Conservation (phyloP, 2,113 vertebrate species). For the Sclerurus mexicanus region DNA sequence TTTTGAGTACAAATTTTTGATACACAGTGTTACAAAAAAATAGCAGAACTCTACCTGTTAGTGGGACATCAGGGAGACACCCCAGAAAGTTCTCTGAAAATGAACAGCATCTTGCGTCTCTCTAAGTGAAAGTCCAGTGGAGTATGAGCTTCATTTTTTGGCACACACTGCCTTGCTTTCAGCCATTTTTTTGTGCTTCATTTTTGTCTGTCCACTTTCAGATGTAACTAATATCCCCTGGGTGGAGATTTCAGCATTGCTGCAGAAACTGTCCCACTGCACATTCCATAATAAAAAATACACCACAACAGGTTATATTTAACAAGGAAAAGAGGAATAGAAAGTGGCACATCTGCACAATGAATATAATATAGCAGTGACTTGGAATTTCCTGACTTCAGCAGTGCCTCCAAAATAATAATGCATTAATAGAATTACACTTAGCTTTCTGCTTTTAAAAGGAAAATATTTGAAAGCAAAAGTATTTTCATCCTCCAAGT, state of each 20-base stretch:
- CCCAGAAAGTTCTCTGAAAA: background rate
- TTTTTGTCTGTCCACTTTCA: background rate
- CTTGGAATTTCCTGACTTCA: conserved; percentile 65
- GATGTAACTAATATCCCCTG: background rate
- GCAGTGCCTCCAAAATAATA: conserved; percentile 38
- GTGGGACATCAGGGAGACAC: background rate
- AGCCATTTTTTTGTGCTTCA: background rate
- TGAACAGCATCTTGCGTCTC: background rate
- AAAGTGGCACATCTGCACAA: conserved; percentile 57
- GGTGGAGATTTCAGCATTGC: background rate
- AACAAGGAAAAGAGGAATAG: conserved; percentile 46
- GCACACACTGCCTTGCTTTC: background rate
- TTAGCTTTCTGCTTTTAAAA: conserved; percentile 47
- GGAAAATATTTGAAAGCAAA: conserved; percentile 62
- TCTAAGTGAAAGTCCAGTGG: background rate
- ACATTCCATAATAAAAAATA: background rate
- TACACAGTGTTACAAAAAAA: background rate
- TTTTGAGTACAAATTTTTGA: background rate
- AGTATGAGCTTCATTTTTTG: background rate
- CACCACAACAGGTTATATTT: background rate
- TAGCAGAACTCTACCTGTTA: background rate
- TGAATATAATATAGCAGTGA: conserved; percentile 40
- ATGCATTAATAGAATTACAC: conserved; percentile 45
- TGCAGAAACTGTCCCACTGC: background rate
- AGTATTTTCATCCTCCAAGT: conserved; percentile 55